phyloP scores from a whole-genome alignment of 1,140 invertebrate species.

The Listronotus oregonensis region DNA sequence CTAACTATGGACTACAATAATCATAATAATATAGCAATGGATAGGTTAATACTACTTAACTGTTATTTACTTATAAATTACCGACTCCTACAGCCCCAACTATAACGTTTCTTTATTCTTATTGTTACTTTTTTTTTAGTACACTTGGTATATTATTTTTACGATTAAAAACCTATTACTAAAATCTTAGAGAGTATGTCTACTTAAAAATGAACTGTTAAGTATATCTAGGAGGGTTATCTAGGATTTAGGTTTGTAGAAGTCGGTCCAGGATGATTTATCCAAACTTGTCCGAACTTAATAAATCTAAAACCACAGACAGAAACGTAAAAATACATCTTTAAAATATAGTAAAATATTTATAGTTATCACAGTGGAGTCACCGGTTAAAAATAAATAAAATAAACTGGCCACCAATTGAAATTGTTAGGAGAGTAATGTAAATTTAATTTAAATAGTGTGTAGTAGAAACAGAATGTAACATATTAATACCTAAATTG shows the following conservation, averaged over 20 bases:
- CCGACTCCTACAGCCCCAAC: constrained; percentile 20
- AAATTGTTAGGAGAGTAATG: no score
- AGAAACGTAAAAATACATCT: constrained; percentile 12
- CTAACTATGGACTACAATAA: constrained; percentile 53
- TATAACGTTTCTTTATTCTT: constrained; percentile 6
- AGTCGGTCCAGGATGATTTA: constrained; percentile 32
- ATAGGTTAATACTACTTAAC: constrained; percentile 9
- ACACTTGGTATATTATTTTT: constrained; percentile 6
- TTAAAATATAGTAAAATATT: constrained; percentile 18
- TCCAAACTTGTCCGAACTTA: constrained; percentile 30
- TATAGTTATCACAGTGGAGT: constrained; percentile 37
- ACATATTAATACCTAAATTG: no score
- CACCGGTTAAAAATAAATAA: constrained; percentile 31
- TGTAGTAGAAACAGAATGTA: no score
- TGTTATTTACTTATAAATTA: constrained; percentile 7
- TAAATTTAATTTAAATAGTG: no score
- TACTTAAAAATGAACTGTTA: constrained; percentile 4
- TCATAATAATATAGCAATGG: constrained; percentile 46
- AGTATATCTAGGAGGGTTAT: constrained; percentile 11
- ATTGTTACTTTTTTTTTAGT: constrained; percentile 12
- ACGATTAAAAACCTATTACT: constrained; percentile 9
- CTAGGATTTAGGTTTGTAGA: constrained; percentile 20
- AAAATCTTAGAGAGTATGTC: constrained; percentile 4
- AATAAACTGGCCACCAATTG: not conserved
- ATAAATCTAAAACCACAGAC: constrained; percentile 34